Base-by-base conservation (phyloP, 2,888 invertebrate species). In the Archips crataeganus region DNA sequence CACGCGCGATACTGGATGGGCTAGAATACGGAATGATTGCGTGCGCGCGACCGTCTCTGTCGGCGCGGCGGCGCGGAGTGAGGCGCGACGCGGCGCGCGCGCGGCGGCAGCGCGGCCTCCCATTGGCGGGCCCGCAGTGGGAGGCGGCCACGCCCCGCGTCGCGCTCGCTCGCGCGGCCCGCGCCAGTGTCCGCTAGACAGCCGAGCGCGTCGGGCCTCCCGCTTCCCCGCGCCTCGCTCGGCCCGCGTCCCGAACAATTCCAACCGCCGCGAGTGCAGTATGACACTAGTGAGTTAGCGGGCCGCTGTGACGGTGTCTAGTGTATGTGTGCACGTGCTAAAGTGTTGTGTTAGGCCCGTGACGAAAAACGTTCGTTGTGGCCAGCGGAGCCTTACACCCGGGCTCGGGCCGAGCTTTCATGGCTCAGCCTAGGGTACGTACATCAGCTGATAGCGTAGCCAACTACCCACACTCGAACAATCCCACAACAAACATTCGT, bases 351-450 rank as follows among this genome's bases (percentile, higher is more conserved):
- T 92, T 92, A 90, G 88, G 91, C 90, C 92, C 91, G 93, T 91
- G 92, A 91, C 87, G 81, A 87, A 90, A 92, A 94, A 87, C 92
- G 87, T 93, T 92, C 94, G 94, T 92, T 91, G 94, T 94, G 93
- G 94, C 94, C 93, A 94, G 94, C 91, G 94, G 94, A 91, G 92
- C 94, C 88, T 88, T 93, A 90, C 93, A 93, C 93, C 93, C 94
- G 90, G 94, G 91, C 95, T 96, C 96, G 95, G 96, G 96, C 95
- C 96, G 96, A 96, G 96, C 96, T 96, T 96, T 96, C 96, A 97
- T 97, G 97, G 97, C 97, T 96, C 97, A 97, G 96, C 97, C 97
- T 96, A 96, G 97, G 97, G 97, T 97, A 97, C 95, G 97, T 96
- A 93, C 78, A 79, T 76, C 81, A 76, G 78, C 76, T 77, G 75